Conservation (phyloP, 2,113 vertebrate genomes). For the Syngnathus floridae region DNA sequence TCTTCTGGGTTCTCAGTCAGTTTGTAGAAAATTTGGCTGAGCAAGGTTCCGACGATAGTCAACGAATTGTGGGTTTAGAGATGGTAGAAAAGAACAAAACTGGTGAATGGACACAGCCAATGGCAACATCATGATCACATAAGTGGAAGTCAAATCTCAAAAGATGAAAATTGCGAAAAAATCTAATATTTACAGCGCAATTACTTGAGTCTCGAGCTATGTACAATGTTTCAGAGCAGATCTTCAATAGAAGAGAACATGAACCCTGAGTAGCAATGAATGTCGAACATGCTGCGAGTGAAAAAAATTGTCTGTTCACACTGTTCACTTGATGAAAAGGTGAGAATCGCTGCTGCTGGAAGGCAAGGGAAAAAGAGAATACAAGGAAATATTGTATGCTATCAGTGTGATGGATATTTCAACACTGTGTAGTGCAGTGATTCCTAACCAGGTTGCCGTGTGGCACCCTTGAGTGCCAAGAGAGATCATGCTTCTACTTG, state of each 20-base stretch:
- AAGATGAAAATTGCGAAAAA: slow-evolving; percentile 20
- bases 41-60: slow-evolving; percentile 38
- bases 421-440: not conserved
- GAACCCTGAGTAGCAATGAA: slow-evolving; percentile 32
- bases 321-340: slow-evolving; percentile 4
- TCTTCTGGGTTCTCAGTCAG: slow-evolving; percentile 46
- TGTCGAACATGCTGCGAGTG: slow-evolving; percentile 19
- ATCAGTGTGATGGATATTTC: slow-evolving; percentile 3
- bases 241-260: slow-evolving; percentile 7
- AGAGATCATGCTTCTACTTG: not conserved
- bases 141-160: slow-evolving; percentile 18
- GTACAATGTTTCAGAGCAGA: slow-evolving; percentile 20
- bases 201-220: not conserved
- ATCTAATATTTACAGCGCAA: not conserved
- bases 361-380: slow-evolving; percentile 1
- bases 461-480: not conserved
- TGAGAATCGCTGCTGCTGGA: not conserved
- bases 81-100: slow-evolving; percentile 33
- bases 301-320: slow-evolving; percentile 14
- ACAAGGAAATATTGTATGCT: slow-evolving; percentile 1
- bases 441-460: not conserved
- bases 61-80: slow-evolving; percentile 61
- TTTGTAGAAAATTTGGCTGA: slow-evolving; percentile 47
- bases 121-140: slow-evolving; percentile 39
- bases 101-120: slow-evolving; percentile 14